Conservation (phyloP, 2,113 vertebrate genomes). For the Papio anubis region DNA sequence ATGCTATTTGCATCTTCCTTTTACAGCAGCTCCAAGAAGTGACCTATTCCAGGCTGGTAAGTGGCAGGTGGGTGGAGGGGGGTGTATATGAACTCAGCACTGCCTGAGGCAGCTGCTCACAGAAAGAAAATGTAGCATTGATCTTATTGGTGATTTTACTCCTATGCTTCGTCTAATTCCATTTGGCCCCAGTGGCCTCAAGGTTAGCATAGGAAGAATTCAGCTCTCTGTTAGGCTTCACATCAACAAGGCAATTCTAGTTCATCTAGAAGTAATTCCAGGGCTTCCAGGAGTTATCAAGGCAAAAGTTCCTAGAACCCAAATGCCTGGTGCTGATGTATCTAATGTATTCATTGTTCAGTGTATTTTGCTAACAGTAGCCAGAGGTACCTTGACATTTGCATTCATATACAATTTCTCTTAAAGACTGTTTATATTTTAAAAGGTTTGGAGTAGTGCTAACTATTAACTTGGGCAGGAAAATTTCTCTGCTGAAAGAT, state of each 20-base stretch:
- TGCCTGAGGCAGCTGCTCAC: not conserved
- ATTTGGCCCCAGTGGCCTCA: not conserved
- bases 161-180: not conserved
- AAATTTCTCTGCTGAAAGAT: not conserved
- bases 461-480: not conserved
- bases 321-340: not conserved
- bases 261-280: not conserved
- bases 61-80: too few species aligned
- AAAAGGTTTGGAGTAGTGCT: conserved; percentile 41
- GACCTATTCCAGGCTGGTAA: not conserved
- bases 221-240: not conserved
- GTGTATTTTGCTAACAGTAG: conserved; percentile 41
- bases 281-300: not conserved
- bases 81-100: not conserved
- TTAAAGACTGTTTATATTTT: conserved; percentile 30
- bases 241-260: not conserved
- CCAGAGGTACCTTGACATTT: conserved; percentile 49
- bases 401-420: not conserved
- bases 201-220: not conserved
- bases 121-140: not conserved
- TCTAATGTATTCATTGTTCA: not conserved
- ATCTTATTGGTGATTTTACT: not conserved
- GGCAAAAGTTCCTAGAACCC: not conserved
- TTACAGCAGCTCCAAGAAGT: not conserved
- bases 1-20: not conserved